Evolutionary conservation across 1,140 invertebrate species (phyloP), one percentile per base, ranked within the genome.

Genomic region (Drosophila bifasciata): DNA sequence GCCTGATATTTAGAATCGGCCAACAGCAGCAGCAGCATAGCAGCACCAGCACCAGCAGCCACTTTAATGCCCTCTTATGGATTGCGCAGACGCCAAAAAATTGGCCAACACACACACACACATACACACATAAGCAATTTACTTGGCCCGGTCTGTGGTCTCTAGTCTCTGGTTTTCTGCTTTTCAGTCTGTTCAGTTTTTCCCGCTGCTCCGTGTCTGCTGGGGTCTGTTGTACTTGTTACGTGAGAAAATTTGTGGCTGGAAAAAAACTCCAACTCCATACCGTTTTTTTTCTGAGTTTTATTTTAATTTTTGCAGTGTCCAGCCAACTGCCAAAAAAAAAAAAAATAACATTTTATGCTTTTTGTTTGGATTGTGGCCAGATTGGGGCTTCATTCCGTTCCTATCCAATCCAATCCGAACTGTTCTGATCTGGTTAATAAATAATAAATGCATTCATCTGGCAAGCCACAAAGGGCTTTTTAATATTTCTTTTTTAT

Each of bases 41-140:
- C 56, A 52, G 53, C 62, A 21, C 2, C 32, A 55, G 19, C 52
- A 53, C n/a, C 55, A 55, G 44, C 15, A 68, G 57, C 69, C 55
- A 52, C 64, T 70, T 79, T 85, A 85, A 80, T 85, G 76, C 76
- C 72, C 81, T 80, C 81, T 85, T 85, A 85, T 85, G 81, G 76
- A 85, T 83, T 83, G 79, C 75, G 79, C 72, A 79, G 80, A 76
- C 64, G 76, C 73, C 79, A 63, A 79, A 81, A 83, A 83, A 83
- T 80, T 85, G 76, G 72, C 80, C 78, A 80, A 85, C 58, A 59
- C 77, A 58, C 43, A 44, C 75, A 66, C 69, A 57, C 32, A 53
- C 23, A 55, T 46, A 59, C 48, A 46, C 8, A 28, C 52, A 51
- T 45, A 57, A 46, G 59, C 72, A 80, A 85, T 69, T 85, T 84